Evolutionary conservation across 2,888 invertebrate genomes (phyloP).

Genomic region (Lithodes maja): DNA sequence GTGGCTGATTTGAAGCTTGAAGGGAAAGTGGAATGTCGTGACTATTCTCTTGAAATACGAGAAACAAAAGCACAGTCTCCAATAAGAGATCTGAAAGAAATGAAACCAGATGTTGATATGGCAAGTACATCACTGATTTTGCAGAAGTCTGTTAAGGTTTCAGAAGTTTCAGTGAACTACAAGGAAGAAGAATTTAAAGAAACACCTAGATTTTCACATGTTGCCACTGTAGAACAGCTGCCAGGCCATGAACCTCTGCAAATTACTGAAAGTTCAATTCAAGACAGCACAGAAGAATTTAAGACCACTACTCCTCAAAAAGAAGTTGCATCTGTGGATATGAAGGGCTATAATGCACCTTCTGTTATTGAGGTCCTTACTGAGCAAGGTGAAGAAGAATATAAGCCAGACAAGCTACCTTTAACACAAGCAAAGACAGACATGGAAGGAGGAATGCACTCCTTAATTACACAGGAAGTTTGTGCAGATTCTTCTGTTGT

Average conservation of each 20-base stretch:
- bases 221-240: constrained; percentile 44
- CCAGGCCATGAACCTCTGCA: constrained; percentile 49
- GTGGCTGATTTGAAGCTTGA: constrained; percentile 47
- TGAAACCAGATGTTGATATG: constrained; percentile 41
- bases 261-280: constrained; percentile 49
- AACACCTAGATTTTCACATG: constrained; percentile 45
- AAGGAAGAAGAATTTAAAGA: constrained; percentile 65
- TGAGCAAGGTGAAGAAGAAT: constrained; percentile 44
- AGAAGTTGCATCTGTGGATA: constrained; percentile 50
- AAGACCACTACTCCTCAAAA: constrained; percentile 20
- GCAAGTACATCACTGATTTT: constrained; percentile 58
- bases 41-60: constrained; percentile 50
- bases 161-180: constrained; percentile 60
- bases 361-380: constrained; percentile 47
- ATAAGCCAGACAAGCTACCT: constrained; percentile 39
- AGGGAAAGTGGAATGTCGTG: constrained; percentile 54
- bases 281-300: constrained; percentile 53
- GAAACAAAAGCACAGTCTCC: constrained; percentile 64
- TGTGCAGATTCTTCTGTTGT: constrained; percentile 48
- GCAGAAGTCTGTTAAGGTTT: constrained; percentile 63
- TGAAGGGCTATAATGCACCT: constrained; percentile 52
- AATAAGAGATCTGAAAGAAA: constrained; percentile 53
- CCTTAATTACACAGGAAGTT: constrained; percentile 44
- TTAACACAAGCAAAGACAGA: constrained; percentile 49
- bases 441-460: constrained; percentile 42